These are phyloP conservation scores for Lepidurus arcticus DNA, from an alignment of 1,140 invertebrate species.

Conservation along the genomic window DNA sequence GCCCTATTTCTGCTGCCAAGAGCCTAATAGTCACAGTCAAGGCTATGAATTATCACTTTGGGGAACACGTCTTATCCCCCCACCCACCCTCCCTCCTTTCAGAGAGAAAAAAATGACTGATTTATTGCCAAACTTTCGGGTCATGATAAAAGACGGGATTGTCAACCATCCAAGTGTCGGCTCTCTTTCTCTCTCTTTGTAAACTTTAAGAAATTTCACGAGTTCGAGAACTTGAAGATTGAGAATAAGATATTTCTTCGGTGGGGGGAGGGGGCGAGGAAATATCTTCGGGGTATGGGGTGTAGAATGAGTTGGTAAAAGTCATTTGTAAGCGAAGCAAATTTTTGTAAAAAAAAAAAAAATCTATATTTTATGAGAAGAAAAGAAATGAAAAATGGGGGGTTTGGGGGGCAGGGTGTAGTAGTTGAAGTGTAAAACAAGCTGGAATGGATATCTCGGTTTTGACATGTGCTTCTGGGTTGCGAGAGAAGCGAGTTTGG, in stretches of 20 bases:
- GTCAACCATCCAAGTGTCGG: constrained; percentile 13
- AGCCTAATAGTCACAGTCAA: constrained; percentile 9
- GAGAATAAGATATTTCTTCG: background rate
- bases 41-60: constrained; percentile 10
- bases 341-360: too few relatives aligned
- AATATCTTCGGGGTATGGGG: background rate
- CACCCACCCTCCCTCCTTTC: background rate
- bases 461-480: constrained; percentile 8
- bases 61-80: background rate
- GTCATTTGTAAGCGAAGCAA: background rate
- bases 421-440: constrained; percentile 22
- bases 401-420: background rate
- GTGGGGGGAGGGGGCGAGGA: too few relatives aligned
- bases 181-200: background rate
- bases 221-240: background rate
- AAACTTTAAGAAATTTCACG: background rate
- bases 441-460: constrained; percentile 5
- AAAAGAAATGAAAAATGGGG: background rate
- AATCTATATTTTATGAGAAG: background rate
- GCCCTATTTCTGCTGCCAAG: background rate
- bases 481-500: background rate
- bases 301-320: background rate
- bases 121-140: constrained; percentile 13
- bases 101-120: background rate
- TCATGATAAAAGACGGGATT: constrained; percentile 22